These are phyloP conservation scores for Aphelocoma californica DNA, from an alignment of 2,797 vertebrate species.

Conservation along the genomic window DNA sequence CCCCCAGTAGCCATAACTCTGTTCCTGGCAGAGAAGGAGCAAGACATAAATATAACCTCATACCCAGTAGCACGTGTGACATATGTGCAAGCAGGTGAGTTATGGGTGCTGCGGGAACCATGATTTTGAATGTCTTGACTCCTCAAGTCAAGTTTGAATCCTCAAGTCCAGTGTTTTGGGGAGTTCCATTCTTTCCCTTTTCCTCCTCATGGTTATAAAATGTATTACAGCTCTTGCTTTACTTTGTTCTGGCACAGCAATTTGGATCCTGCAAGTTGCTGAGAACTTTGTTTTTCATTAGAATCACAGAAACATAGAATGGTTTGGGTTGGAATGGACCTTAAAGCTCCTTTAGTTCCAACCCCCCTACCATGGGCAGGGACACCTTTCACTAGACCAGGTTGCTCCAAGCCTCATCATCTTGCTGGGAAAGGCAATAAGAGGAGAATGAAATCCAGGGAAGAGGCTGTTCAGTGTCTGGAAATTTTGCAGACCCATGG, in stretches of 20 bases:
- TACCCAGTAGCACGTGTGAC: background rate
- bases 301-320: background rate
- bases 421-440: background rate
- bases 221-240: background rate
- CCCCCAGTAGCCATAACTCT: constrained; percentile 52
- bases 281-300: background rate
- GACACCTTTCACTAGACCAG: background rate
- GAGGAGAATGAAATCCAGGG: background rate
- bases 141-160: constrained; percentile 47
- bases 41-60: constrained; percentile 48
- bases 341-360: background rate
- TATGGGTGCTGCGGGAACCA: background rate
- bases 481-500: rapidly evolving
- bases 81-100: constrained; percentile 29
- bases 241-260: background rate
- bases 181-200: background rate
- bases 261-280: background rate
- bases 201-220: background rate
- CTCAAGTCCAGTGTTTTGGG: background rate
- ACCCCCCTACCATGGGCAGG: background rate
- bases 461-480: background rate
- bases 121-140: constrained; percentile 51
- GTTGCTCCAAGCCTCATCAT: background rate
- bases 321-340: background rate
- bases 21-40: constrained; percentile 28